A percentile compares a stretch with the other conserved stretches of the same genome.
Conservation (phyloP, 2,113 vertebrate genomes). For the Sturnira hondurensis region DNA sequence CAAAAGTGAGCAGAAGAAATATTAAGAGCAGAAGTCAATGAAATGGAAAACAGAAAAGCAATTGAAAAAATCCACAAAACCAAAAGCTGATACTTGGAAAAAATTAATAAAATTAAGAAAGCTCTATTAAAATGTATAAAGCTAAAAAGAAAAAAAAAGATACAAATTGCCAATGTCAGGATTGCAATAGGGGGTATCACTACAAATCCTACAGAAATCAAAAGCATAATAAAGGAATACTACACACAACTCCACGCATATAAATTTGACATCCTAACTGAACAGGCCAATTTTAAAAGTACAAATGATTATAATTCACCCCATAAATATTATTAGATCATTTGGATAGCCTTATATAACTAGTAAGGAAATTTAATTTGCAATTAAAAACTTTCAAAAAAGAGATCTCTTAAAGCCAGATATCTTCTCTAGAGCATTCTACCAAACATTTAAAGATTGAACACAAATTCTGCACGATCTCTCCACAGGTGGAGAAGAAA, state of each 20-base stretch:
- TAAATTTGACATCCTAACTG: not conserved
- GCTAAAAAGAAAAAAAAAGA: not conserved
- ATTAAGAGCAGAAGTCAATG: not conserved
- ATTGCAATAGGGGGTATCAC: not conserved
- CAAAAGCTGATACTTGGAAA: not conserved
- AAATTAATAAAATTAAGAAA: not conserved
- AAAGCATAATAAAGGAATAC: not conserved
- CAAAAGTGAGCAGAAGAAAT: not conserved
- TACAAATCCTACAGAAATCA: not conserved
- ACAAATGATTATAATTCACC: not conserved
- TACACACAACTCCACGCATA: not conserved
- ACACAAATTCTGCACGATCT: not conserved
- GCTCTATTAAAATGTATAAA: not conserved
- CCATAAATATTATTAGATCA: not conserved
- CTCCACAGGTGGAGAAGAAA: not conserved
- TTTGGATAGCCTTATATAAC: not conserved
- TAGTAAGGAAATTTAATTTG: not conserved
- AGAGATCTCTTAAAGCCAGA: not conserved
- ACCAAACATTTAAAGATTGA: not conserved
- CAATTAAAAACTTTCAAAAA: not conserved
- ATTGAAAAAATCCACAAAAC: not conserved
- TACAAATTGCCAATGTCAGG: not conserved
- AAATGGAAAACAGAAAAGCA: not conserved
- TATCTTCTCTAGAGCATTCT: not conserved
- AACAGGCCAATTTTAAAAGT: not conserved